These are phyloP conservation scores for Ectropis grisescens DNA, from an alignment of 1,140 invertebrate species.

Conservation along the genomic window DNA sequence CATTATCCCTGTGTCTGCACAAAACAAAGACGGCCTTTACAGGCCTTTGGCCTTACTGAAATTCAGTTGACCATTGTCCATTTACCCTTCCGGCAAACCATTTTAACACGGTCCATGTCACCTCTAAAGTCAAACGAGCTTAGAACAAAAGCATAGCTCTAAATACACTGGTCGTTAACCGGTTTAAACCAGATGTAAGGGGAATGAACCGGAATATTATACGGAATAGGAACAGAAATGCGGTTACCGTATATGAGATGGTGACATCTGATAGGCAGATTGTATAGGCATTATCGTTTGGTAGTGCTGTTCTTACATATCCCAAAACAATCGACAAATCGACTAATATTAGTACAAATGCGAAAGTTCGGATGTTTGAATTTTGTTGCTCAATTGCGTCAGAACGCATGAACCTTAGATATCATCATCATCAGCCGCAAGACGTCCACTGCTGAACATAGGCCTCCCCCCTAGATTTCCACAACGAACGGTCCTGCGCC, in stretches of 20 bases:
- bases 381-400: no score
- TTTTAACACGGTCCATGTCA: slow-evolving; percentile 22
- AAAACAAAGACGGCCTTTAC: slow-evolving; percentile 44
- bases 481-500: no score
- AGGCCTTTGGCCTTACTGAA: slow-evolving; percentile 30
- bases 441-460: no score
- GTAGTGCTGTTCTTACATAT: slow-evolving; percentile 12
- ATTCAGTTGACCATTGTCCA: slow-evolving; percentile 45
- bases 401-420: no score
- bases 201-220: slow-evolving; percentile 53
- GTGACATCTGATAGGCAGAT: slow-evolving; percentile 41
- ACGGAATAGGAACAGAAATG: slow-evolving; percentile 47
- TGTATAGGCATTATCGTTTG: slow-evolving; percentile 21
- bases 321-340: slow-evolving; percentile 13
- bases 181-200: slow-evolving; percentile 50
- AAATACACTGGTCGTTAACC: slow-evolving; percentile 33
- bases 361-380: no score
- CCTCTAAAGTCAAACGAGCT: slow-evolving; percentile 21
- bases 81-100: slow-evolving; percentile 40
- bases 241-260: slow-evolving; percentile 48
- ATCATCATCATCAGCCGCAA: no score
- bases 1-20: no score
- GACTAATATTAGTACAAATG: not conserved
- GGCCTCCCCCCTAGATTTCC: no score
- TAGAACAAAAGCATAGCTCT: slow-evolving; percentile 14